A percentile compares a stretch with the other conserved stretches of the same genome.
Evolutionary conservation across 2,797 vertebrate genomes (phyloP).

Genomic region (Coluber constrictor): DNA sequence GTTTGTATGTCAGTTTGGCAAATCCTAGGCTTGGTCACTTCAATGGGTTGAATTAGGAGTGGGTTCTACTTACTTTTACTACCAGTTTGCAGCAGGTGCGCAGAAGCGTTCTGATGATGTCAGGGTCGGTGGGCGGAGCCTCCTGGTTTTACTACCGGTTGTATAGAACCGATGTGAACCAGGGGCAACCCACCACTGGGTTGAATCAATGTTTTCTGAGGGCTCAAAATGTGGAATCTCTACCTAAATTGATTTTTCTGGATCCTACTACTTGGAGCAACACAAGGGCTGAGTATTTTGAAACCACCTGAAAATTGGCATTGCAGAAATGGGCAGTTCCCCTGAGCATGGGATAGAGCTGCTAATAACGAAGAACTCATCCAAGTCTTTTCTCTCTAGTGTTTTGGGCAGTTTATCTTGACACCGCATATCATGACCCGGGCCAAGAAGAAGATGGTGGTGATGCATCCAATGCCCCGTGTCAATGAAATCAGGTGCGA

Average conservation of each 20-base stretch:
- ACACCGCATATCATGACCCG: slow-evolving; percentile 97
- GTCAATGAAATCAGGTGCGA: slow-evolving; percentile 94
- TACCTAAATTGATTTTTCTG: not conserved
- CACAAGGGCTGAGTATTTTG: not conserved
- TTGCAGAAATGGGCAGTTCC: not conserved
- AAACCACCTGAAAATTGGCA: not conserved
- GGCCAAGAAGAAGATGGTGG: slow-evolving; percentile 97
- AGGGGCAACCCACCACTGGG: not conserved
- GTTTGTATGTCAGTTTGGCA: not conserved
- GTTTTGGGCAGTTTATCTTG: slow-evolving; percentile 94
- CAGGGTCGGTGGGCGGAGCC: too few species aligned
- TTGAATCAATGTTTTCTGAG: not conserved
- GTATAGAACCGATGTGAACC: too few species aligned
- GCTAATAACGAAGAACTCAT: not conserved
- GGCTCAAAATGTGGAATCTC: not conserved
- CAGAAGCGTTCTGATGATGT: too few species aligned
- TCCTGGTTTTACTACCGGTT: too few species aligned
- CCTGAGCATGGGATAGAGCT: not conserved
- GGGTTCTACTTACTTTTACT: too few species aligned
- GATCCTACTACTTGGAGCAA: not conserved
- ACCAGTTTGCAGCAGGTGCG: too few species aligned
- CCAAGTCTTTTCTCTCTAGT: slow-evolving; percentile 66
- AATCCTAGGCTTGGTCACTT: not conserved
- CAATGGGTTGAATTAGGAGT: not conserved
- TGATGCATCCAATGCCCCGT: slow-evolving; percentile 94